Evolutionary conservation across 92 coral and sea anemone genomes (phyloP).

Genomic region (Umimayanthus chanpuru): DNA sequence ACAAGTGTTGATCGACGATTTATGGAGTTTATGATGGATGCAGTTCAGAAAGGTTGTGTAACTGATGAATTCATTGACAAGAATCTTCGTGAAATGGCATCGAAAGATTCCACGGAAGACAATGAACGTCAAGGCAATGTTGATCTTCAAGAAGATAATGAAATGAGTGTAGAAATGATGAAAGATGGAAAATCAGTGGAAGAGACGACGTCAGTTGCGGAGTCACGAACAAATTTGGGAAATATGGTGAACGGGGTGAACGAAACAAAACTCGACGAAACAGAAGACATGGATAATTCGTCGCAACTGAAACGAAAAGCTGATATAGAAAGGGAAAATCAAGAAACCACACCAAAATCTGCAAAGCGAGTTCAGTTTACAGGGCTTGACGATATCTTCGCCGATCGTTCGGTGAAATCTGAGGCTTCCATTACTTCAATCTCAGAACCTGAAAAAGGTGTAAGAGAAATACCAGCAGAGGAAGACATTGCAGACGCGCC

Average conservation of each 20-base stretch:
- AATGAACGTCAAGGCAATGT: neutral
- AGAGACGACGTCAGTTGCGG: neutral
- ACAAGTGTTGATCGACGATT: conserved; percentile 72
- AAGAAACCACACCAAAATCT: conserved; percentile 40
- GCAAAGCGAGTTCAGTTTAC: conserved; percentile 69
- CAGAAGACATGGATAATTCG: conserved; percentile 19
- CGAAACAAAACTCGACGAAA: neutral
- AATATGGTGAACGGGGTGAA: neutral
- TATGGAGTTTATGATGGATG: conserved; percentile 80
- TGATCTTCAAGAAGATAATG: neutral
- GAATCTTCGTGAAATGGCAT: conserved; percentile 1
- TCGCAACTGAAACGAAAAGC: conserved; percentile 32
- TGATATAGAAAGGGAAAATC: neutral
- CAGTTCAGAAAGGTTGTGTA: conserved; percentile 74
- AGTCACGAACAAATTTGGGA: neutral
- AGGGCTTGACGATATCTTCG: conserved; percentile 65
- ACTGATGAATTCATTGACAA: conserved; percentile 48
- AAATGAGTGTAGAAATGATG: neutral
- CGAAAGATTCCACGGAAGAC: neutral
- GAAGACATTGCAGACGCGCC: neutral
- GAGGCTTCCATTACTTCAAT: neutral
- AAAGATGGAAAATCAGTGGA: neutral
- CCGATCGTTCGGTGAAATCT: neutral
- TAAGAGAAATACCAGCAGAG: neutral
- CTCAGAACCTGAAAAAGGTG: neutral